phyloP scores from a whole-genome alignment of 2,113 vertebrate genomes.

The Ceyx cyanopectus region DNA sequence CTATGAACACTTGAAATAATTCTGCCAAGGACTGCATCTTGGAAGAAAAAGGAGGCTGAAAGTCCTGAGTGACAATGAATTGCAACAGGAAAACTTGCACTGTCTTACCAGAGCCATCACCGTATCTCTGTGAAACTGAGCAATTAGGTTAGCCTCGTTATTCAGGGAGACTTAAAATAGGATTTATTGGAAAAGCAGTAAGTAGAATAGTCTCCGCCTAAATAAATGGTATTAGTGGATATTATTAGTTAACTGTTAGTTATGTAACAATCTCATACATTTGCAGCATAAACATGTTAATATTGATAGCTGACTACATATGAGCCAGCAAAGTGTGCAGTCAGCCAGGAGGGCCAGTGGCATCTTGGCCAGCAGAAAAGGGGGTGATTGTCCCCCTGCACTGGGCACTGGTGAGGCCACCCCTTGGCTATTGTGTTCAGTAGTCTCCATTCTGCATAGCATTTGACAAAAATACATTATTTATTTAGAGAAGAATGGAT shows the following conservation, averaged over 20 bases:
- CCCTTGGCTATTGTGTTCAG: no score
- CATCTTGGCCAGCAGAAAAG: no score
- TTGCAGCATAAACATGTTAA: not conserved
- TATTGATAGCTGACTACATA: no score
- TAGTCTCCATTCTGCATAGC: not conserved
- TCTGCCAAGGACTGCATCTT: not conserved
- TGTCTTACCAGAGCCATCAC: not conserved
- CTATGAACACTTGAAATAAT: not conserved
- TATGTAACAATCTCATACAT: not conserved
- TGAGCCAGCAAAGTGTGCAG: no score
- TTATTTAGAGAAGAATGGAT: not conserved
- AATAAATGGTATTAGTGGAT: not conserved
- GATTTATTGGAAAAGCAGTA: not conserved
- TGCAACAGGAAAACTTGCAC: not conserved
- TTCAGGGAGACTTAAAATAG: not conserved
- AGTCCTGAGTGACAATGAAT: not conserved
- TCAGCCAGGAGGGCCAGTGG: no score
- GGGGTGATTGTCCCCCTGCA: no score
- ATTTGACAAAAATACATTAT: not conserved
- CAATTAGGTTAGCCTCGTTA: not conserved
- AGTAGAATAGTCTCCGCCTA: not conserved
- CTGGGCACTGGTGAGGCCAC: no score
- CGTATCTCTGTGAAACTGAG: not conserved
- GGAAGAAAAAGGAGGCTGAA: not conserved
- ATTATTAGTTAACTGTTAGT: not conserved